Evolutionary conservation across 2,888 invertebrate species (phyloP).

Genomic region (Argyresthia albistria): DNA sequence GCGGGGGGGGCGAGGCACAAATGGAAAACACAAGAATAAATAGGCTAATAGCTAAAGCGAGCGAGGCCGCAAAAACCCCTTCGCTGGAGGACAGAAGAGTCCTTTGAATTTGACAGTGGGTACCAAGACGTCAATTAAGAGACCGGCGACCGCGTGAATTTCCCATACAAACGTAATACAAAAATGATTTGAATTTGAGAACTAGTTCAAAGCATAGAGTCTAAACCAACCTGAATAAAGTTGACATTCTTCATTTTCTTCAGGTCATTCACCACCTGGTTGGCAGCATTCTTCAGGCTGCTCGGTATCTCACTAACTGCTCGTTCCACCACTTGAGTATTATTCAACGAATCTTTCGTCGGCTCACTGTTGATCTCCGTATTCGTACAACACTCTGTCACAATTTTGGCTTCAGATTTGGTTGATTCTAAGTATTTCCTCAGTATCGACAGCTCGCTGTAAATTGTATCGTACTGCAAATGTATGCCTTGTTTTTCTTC

Average conservation of each 20-base stretch:
- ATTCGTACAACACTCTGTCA: background rate
- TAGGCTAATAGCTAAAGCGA: no score
- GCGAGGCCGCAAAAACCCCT: no score
- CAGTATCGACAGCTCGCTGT: background rate
- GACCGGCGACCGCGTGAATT: no score
- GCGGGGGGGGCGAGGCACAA: no score
- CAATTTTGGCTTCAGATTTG: no score
- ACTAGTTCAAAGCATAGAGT: background rate
- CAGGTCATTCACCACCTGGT: constrained; percentile 47
- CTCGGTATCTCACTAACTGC: background rate
- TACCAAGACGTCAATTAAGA: no score
- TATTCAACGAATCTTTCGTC: constrained; percentile 27
- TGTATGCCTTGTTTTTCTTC: constrained; percentile 11
- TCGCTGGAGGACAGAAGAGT: no score
- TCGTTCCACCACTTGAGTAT: constrained; percentile 21
- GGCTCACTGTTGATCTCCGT: constrained; percentile 5
- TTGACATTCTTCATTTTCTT: constrained; percentile 56
- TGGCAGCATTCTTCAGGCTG: constrained; percentile 11
- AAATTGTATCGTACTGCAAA: constrained; percentile 18
- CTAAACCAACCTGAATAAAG: background rate
- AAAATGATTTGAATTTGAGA: no score
- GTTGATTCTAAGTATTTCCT: no score
- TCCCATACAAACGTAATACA: no score
- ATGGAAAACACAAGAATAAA: no score
- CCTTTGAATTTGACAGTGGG: no score